A percentile compares a stretch with the other conserved stretches of the same genome.
Evolutionary conservation across 2,113 vertebrate genomes (phyloP).

Genomic region (Prolemur simus): DNA sequence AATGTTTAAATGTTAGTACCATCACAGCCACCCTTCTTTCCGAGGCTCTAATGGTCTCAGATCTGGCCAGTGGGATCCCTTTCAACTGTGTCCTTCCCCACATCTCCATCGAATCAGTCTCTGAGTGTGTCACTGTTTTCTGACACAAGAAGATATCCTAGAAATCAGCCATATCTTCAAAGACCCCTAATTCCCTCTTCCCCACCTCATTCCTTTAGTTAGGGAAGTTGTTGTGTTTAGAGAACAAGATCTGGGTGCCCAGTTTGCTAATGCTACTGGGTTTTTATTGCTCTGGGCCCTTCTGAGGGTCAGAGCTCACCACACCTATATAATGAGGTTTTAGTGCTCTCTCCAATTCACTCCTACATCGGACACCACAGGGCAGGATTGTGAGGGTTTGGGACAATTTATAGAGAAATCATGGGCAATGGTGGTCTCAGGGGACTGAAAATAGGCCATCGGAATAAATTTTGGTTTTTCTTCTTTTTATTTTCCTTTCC

Average conservation of each 20-base stretch:
- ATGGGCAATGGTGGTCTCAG: not conserved
- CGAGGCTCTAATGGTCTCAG: not conserved
- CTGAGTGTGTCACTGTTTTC: not conserved
- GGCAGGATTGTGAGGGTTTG: not conserved
- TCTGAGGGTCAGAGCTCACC: not conserved
- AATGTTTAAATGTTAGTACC: not conserved
- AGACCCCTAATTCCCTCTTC: not conserved
- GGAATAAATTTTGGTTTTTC: not conserved
- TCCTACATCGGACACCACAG: not conserved
- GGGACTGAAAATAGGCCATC: not conserved
- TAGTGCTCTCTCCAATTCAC: not conserved
- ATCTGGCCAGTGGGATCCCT: not conserved
- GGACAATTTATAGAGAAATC: not conserved
- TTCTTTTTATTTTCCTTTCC: not conserved
- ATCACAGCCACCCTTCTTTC: not conserved
- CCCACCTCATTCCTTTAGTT: not conserved
- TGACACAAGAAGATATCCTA: not conserved
- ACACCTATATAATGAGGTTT: not conserved
- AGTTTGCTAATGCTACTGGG: not conserved
- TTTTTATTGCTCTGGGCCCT: not conserved
- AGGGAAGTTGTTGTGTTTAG: not conserved
- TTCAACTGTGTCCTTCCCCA: no score
- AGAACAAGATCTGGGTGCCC: not conserved
- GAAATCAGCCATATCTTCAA: not conserved
- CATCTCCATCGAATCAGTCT: not conserved